Base-by-base conservation (phyloP, 2,888 invertebrate genomes). In the Bugula neritina region DNA sequence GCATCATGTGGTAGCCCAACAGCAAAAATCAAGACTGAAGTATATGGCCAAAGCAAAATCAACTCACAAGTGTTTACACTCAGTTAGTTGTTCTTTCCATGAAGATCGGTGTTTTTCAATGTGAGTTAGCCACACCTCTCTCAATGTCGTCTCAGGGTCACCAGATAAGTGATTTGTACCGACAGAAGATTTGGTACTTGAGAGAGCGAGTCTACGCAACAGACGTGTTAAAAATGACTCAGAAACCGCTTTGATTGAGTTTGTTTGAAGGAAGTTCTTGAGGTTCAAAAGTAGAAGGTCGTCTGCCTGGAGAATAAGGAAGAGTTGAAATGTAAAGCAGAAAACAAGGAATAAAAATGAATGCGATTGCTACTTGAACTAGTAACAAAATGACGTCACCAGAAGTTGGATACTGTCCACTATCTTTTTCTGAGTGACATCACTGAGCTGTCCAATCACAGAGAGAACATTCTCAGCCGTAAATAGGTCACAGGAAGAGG, bases 361-460 rank as follows among this genome's bases (percentile, higher is more conserved):
- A n/a, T n/a, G n/a, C n/a, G n/a, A n/a, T n/a, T n/a, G n/a, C n/a
- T n/a, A n/a, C n/a, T n/a, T n/a, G n/a, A 43, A 17, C 43, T 43
- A 43, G 43, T 43, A 43, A 43, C 43, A 43, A 43, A 10, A 43
- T 43, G 5, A 43, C 43, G 17, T 10, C 17, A 43, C 43, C 43
- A 10, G 43, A 10, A 43, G 43, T 43, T 43, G 43, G 2, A 63
- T 13, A 31, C 31, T 63, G 5, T 63, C 63, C 1, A 63, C 63
- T 25, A 63, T 63, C n/a, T 31, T 25, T 27, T 31, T 63, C 63
- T 63, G 63, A 31, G 25, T 63, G 63, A 31, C 5, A 63, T 63
- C 63, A 31, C 31, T 21, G 13, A 63, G 34, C 10, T 13, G 27
- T 13, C 31, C 31, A 3, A 63, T 31, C 25, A 63, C 63, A 13